Conservation (phyloP, 1,140 invertebrate genomes). For the Uloborus diversus region DNA sequence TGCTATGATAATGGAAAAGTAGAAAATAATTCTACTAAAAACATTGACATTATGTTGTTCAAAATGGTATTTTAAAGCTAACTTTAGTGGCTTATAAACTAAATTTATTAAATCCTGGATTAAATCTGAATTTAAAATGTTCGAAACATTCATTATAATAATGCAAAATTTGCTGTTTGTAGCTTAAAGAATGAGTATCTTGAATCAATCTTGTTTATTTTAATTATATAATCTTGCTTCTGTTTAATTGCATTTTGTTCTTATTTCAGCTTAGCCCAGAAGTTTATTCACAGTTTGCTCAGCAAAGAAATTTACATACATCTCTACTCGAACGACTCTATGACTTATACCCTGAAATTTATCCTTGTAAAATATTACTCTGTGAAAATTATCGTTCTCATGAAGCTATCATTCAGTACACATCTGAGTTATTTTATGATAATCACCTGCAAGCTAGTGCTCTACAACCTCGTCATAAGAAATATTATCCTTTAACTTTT, state of each 20-base stretch:
- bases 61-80: not conserved
- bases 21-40: no score
- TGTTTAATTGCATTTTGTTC: conserved; percentile 56
- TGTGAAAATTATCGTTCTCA: conserved; percentile 89
- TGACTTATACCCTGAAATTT: conserved; percentile 77
- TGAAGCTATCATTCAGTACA: conserved; percentile 81
- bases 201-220: no score
- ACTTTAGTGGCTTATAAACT: no score
- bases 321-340: conserved; percentile 84
- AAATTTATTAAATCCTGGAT: no score
- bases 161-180: no score
- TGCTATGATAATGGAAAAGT: no score
- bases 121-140: no score
- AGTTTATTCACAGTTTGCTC: conserved; percentile 81
- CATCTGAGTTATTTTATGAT: conserved; percentile 84
- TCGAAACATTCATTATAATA: no score
- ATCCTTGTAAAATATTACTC: conserved; percentile 82
- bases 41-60: no score
- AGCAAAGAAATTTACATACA: conserved; percentile 79
- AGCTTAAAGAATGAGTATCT: no score
- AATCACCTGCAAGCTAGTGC: conserved; percentile 78
- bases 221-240: no score
- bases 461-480: conserved; percentile 74
- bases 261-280: conserved; percentile 73
- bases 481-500: conserved; percentile 81